Evolutionary conservation across 2,113 vertebrate genomes (phyloP).

Genomic region (Hippocampus comes): DNA sequence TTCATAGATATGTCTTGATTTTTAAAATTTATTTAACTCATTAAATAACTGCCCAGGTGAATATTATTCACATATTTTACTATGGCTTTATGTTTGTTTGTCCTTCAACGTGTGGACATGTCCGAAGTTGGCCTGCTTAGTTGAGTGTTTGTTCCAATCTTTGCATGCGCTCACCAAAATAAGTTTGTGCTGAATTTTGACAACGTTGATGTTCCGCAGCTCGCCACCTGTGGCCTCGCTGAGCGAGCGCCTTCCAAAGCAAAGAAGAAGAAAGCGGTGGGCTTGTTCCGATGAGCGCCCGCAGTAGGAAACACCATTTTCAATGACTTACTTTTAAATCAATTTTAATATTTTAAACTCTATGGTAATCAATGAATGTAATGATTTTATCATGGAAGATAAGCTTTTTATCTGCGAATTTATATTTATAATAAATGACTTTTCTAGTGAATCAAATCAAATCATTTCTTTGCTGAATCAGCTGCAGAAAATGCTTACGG

Average conservation of each 20-base stretch:
- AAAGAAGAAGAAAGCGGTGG: slow-evolving; percentile 73
- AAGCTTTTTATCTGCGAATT: background rate
- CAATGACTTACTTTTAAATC: background rate
- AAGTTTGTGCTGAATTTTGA: background rate
- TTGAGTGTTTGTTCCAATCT: background rate
- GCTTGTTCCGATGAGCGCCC: slow-evolving; percentile 66
- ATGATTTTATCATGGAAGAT: background rate
- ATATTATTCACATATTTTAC: no score
- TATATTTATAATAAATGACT: background rate
- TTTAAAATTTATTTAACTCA: no score
- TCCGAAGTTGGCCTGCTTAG: background rate
- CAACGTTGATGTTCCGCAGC: background rate
- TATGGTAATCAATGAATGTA: background rate
- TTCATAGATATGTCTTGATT: no score
- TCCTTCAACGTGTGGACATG: background rate
- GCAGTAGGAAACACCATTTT: slow-evolving; percentile 1
- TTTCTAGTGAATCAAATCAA: background rate
- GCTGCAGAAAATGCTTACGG: background rate
- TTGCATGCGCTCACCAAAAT: background rate
- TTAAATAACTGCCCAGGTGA: no score
- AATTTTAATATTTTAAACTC: background rate
- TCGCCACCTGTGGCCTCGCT: background rate
- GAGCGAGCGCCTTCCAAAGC: slow-evolving; percentile 42
- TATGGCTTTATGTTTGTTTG: no score
- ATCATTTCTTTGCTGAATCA: slow-evolving; percentile 1